Base-by-base conservation (phyloP, 1,140 invertebrate species). In the Tetragnatha versicolor region DNA sequence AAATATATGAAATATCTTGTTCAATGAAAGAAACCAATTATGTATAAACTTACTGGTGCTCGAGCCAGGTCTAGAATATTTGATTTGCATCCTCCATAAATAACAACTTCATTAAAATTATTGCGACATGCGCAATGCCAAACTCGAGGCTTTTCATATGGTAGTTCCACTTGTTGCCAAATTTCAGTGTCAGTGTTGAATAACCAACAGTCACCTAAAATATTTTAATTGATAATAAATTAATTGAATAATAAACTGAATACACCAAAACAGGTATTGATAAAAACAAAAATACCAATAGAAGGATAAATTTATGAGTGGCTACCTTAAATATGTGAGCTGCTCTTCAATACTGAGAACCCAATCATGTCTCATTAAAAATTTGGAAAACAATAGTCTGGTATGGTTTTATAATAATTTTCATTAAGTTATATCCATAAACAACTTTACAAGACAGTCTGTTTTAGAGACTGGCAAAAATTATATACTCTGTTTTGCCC, bases 121-220 rank as follows among this genome's bases (percentile, higher is more conserved):
- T 42, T 81, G 17, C 65, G 35, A 20, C 37, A 47, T 29, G 81
- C 80, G 39, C 58, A 55, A 61, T 82, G 82, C 82, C 82, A 82
- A 7, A 81, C 29, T 3, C 82, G 69, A 63, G 82, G 80, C 39
- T 80, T 82, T 9, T 66, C 7, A 55, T 70, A 80, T 6, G 80
- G 58, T n/a, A 82, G 42, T 31, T 69, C 53, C 17, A 82, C 37
- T 42, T 42, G 49, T 22, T 20, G 7, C 82, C 82, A 82, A 2
- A 31, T 51, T 22, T 55, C 4, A 22, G 51, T 20, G 9, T 22
- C 2, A 10, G 68, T 63, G 47, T 81, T 42, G 25, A 80, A 82
- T 31, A 70, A 25, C 82, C 82, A 82, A 25, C 82, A 82, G 61
- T 82, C 82, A 65, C 68, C 78, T 79, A 31, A 49, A 49, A 3